Evolutionary conservation across 2,113 vertebrate species (phyloP), one percentile per base, ranked within the genome.

Genomic region (Spea bombifrons): DNA sequence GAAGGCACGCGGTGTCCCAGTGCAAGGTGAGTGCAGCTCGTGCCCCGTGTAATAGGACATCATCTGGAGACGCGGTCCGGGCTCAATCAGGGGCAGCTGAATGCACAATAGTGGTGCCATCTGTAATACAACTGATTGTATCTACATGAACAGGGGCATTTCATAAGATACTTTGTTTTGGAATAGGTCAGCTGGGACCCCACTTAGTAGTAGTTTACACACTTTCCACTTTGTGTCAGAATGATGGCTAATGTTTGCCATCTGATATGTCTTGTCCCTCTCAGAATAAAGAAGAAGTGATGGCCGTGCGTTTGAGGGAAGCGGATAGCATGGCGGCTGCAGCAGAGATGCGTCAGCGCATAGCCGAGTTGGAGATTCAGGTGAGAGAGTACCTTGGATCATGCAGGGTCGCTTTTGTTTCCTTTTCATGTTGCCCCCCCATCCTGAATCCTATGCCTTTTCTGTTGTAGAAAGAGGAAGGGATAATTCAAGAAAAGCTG

Each of bases 341-440:
- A 86, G 96, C 96, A 5, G 96, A 98, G 84, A 94, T 98, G 88
- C 87, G 95, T 66, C 96, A 98, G 88, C 92, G 89, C 82, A 91
- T 97, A 0, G 94, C 96, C 0, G 96, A 98, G 55, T 92, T 98
- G n/a, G 96, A 97, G 88, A 96, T 97, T 83, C 95, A 97, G 94
- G 96, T 96, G 76, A 83, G 82, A 13, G 30, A 30, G 30, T 30
- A 30, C 30, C 30, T 30, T 30, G 30, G 30, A 30, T 63, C 13
- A 17, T 49, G 75, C 78, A 59, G 59, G 63, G 67, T 63, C 9
- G 49, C 47, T 52, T 52, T 16, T 57, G 5, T 69, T 66, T 46
- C 55, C 46, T 30, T 53, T 12, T 53, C 52, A 53, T 53, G 52
- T 53, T 3, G 6, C 52, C 52, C 7, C 46, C 44, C 13, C 49